Conservation (phyloP, 1,140 invertebrate genomes). For the Elysia chlorotica region DNA sequence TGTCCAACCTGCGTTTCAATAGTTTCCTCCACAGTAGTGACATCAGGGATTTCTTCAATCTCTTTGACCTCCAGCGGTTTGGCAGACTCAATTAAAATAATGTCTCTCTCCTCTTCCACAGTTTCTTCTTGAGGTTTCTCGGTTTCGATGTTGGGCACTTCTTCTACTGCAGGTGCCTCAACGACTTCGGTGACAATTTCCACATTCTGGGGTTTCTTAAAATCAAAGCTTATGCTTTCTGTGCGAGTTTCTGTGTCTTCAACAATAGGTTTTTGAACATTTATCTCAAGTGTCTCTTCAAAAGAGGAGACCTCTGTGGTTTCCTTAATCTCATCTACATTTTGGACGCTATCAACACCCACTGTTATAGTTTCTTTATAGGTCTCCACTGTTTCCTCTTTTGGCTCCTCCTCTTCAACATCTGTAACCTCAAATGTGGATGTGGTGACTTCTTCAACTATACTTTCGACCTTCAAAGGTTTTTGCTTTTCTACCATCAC, state of each 20-base stretch:
- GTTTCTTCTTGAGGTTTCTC: conserved; percentile 23
- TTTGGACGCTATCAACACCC: conserved; percentile 19
- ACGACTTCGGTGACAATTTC: conserved; percentile 1
- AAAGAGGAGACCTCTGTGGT: conserved; percentile 12
- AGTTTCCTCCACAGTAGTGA: conserved; percentile 7
- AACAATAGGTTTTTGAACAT: conserved; percentile 5
- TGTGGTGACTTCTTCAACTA: conserved; percentile 13
- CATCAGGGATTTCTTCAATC: conserved; percentile 15
- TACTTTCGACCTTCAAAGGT: conserved; percentile 24
- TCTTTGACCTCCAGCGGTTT: conserved; percentile 24
- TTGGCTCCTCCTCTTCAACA: conserved; percentile 26
- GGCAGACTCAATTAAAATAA: conserved; percentile 26
- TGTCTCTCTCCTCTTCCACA: conserved; percentile 25
- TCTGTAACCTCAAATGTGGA: conserved; percentile 1
- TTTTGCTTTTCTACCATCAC: conserved; percentile 27
- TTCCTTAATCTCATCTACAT: conserved; percentile 17
- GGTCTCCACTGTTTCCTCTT: conserved; percentile 31
- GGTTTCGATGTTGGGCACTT: conserved; percentile 10
- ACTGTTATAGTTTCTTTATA: conserved; percentile 27
- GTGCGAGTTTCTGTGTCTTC: conserved; percentile 4
- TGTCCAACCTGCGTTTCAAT: conserved; percentile 26
- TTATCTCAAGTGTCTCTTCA: conserved; percentile 15
- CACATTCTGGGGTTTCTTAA: conserved; percentile 16
- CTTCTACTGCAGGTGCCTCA: neutral
- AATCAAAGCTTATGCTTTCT: conserved; percentile 20